A percentile compares a stretch with the other conserved stretches of the same genome.
Evolutionary conservation across 2,888 invertebrate genomes (phyloP).

Genomic region (Trichogramma evanescens): DNA sequence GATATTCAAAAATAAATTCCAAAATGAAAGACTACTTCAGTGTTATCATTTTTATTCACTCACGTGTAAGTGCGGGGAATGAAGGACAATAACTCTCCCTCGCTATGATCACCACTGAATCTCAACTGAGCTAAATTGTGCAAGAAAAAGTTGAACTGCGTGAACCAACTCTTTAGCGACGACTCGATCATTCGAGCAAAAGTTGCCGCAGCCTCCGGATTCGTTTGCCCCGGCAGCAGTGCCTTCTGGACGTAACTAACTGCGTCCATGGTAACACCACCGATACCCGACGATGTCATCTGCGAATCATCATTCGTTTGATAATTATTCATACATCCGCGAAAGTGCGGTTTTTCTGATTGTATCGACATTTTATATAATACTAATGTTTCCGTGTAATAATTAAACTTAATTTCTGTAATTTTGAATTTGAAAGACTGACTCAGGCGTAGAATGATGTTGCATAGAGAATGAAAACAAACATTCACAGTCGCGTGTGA

Average conservation of each 20-base stretch:
- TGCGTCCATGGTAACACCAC: conserved; percentile 85
- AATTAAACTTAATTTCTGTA: too few relatives aligned
- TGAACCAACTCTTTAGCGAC: conserved; percentile 86
- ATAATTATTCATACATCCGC: too few relatives aligned
- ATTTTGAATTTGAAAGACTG: too few relatives aligned
- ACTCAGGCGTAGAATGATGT: too few relatives aligned
- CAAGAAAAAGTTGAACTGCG: conserved; percentile 96
- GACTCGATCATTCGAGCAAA: conserved; percentile 95
- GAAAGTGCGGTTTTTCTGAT: too few relatives aligned
- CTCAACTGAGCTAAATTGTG: conserved; percentile 92
- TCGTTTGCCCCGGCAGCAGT: conserved; percentile 78
- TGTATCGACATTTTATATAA: too few relatives aligned
- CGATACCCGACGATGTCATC: conserved; percentile 89
- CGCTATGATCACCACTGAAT: conserved; percentile 80
- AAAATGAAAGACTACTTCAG: background rate
- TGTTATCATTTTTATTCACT: conserved; percentile 41
- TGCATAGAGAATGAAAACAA: too few relatives aligned
- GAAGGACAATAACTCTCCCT: conserved; percentile 79
- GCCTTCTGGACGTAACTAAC: conserved; percentile 88
- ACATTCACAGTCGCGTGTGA: too few relatives aligned
- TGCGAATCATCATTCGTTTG: conserved; percentile 39
- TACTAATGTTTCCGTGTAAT: too few relatives aligned
- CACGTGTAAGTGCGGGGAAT: conserved; percentile 90
- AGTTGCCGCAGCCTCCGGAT: conserved; percentile 92
- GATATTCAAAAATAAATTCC: background rate